Evolutionary conservation across 2,113 vertebrate species (phyloP).

Genomic region (Oryzias melastigma): DNA sequence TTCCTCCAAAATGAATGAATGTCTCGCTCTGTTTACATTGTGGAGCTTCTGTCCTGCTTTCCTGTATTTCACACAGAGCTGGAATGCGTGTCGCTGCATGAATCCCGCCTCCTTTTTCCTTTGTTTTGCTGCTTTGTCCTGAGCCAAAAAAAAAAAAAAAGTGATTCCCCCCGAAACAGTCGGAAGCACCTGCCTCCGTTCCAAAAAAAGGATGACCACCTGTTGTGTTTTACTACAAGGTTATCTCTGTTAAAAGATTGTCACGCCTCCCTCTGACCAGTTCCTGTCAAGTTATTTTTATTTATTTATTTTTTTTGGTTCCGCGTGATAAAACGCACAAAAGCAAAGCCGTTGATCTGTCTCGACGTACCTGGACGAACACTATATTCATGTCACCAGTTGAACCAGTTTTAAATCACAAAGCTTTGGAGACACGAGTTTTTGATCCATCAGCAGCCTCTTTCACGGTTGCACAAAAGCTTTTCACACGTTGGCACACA

Average conservation of each 20-base stretch:
- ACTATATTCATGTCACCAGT: background rate
- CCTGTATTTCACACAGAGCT: conserved; percentile 33
- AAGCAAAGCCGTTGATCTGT: conserved; percentile 3
- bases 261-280: background rate
- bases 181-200: conserved; percentile 68
- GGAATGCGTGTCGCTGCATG: conserved; percentile 36
- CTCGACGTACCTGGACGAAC: background rate
- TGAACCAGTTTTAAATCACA: conserved; percentile 1
- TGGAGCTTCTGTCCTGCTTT: conserved; percentile 29
- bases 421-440: background rate
- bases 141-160: conserved; percentile 22
- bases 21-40: conserved; percentile 50
- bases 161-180: conserved; percentile 23
- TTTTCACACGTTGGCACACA: background rate
- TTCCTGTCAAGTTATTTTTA: background rate
- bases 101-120: conserved; percentile 40
- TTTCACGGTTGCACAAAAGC: background rate
- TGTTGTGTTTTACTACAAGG: conserved; percentile 59
- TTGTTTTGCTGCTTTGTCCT: conserved; percentile 55
- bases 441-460: background rate
- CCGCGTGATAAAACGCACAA: background rate
- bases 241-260: conserved; percentile 41
- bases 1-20: conserved; percentile 45
- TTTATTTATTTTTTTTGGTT: no score
- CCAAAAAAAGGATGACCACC: conserved; percentile 58